Base-by-base conservation (phyloP, 2,797 vertebrate genomes). In the Pseudotriccus pelzelni region DNA sequence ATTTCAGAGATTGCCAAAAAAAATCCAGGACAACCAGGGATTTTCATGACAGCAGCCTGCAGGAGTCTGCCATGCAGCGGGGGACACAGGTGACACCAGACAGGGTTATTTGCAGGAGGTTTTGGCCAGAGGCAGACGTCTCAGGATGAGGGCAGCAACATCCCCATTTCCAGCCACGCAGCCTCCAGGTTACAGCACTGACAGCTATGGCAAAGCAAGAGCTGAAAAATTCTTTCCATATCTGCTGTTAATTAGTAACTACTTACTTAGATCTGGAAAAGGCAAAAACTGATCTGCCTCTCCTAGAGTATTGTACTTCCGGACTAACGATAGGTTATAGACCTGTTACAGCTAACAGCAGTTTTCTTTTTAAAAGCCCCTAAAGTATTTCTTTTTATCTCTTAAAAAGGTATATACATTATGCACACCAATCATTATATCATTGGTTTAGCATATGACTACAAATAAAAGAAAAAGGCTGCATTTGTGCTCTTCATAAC, bases 161-260 rank as follows among this genome's bases (percentile, higher is more conserved):
- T 28, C 56, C 34, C 41, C 28, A n/a, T n/a, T 44, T 30, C 14
- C 27, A 76, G 20, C 23, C 7, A 1, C 0, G 0, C 41, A 67
- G 39, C 23, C 30, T 25, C 27, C 0, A 0, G 9, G 4, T 66
- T 86, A 50, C 10, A 7, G 16, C 7, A 8, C 52, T 56, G 39
- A 28, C 15, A 59, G 30, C 60, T 50, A 6, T 12, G 73, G 37
- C n/a, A 68, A 55, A 62, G 28, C 53, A 75, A 77, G 37, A 75
- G 41, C 44, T 74, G 58, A 30, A 69, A 60, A 39, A 68, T 34
- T 70, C 79, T 64, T 74, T 37, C 67, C 9, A 0, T 70, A 84
- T 68, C 83, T 91, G n/a, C 69, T 87, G 49, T 83, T 93, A 89
- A 93, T 87, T 85, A 92, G 44, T 92, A 89, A 92, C 78, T 60